These are phyloP conservation scores for Forbesichthys papilliferus DNA, from an alignment of 2,113 vertebrate species.

Conservation along the genomic window DNA sequence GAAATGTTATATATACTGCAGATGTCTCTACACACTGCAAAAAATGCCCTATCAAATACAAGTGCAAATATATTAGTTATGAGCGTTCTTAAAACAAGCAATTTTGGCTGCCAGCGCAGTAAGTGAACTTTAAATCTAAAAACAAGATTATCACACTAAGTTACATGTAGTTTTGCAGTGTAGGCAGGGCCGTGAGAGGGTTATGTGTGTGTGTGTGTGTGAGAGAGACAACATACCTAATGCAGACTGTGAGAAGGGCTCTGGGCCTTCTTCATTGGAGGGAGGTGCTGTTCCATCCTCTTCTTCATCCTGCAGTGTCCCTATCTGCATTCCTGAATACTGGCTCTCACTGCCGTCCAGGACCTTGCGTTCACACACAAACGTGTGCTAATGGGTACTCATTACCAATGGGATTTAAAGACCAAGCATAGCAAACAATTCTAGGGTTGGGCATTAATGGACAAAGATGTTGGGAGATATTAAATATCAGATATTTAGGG, in stretches of 20 bases:
- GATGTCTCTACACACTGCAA: neutral
- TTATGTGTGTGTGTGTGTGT: neutral
- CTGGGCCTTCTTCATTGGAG: conserved; percentile 65
- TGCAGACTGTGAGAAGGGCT: conserved; percentile 80
- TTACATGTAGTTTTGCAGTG: no score
- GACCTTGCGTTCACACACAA: conserved; percentile 74
- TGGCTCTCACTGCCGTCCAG: conserved; percentile 90
- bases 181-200: no score
- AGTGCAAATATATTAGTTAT: neutral
- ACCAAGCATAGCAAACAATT: conserved; percentile 6
- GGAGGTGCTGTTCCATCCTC: conserved; percentile 79
- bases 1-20: neutral
- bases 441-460: no score
- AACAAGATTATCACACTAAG: neutral
- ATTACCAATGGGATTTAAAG: neutral
- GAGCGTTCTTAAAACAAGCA: neutral
- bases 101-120: no score
- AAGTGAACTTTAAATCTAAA: no score
- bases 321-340: conserved; percentile 88
- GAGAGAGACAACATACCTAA: conserved; percentile 74
- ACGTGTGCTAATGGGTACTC: neutral
- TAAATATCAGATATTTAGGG: no score
- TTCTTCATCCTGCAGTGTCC: conserved; percentile 89
- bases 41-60: no score
- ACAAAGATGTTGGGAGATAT: no score